Base-by-base conservation (phyloP, 1,140 invertebrate species). In the Papilio glaucus region DNA sequence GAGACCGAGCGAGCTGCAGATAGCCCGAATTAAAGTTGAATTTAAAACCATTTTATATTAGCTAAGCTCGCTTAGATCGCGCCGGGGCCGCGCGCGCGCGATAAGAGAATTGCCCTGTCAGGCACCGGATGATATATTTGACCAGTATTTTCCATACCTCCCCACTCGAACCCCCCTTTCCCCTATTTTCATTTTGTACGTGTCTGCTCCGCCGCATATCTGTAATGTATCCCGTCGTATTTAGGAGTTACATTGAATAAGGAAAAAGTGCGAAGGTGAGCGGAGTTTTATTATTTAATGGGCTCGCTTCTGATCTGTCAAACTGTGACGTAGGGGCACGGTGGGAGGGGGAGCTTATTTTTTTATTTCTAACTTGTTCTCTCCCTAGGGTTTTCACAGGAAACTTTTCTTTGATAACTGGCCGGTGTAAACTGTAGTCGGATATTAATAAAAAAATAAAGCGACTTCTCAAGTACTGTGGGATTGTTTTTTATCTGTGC, bases 51-150 rank as follows among this genome's bases (percentile, higher is more conserved):
- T 91, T 92, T 92, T 92, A 92, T 92, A 92, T 92, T 92, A 92
- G 90, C 90, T 90, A 89, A 92, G 90, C 87, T 88, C 86, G 87
- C 88, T 91, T 90, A 92, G 89, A 92, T 92, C 90, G 88, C 80
- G 78, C 82, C 76, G 84, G 78, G 73, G 85, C 81, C 81, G 86
- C 87, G 86, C 88, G 86, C 85, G 83, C 74, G 94, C 95, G 95
- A 96, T 96, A 96, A 96, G 96, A 96, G 96, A 96, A 96, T 96
- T 96, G 96, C 95, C 95, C 96, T 96, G 96, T 96, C 96, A 96
- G 95, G 95, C 95, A 79, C 95, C 92, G 95, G 95, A 96, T 96
- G 96, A 96, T 96, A 96, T 96, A 96, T 96, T 96, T 96, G 95
- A 95, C 95, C 95, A 96, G 95, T 95, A 96, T 96, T 96, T 96